Evolutionary conservation across 2,888 invertebrate species (phyloP).

Genomic region (Meiosimyza platycephala): DNA sequence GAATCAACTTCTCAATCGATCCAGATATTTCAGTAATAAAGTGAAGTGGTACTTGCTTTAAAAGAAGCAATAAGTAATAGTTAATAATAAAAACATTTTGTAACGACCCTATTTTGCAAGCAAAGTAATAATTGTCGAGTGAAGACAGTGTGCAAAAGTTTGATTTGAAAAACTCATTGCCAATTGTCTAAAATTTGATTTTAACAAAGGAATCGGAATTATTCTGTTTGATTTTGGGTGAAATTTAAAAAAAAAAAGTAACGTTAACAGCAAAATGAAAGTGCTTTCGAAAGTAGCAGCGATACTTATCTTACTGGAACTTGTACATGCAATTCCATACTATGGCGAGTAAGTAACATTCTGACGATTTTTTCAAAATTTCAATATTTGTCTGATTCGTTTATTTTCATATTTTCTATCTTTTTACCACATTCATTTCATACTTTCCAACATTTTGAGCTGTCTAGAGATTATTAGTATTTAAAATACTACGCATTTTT

Average conservation of each 20-base stretch:
- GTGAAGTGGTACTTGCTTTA: not conserved
- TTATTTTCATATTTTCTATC: too few relatives aligned
- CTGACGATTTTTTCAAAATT: too few relatives aligned
- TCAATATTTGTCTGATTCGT: too few relatives aligned
- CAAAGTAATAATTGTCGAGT: slow-evolving; percentile 26
- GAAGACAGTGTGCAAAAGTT: slow-evolving; percentile 27
- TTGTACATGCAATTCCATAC: slow-evolving; percentile 38
- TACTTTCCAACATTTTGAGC: too few relatives aligned
- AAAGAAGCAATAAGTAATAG: not conserved
- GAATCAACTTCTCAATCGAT: slow-evolving; percentile 22
- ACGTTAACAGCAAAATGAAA: too few relatives aligned
- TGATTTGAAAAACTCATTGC: slow-evolving; percentile 15
- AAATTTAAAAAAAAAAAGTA: not conserved
- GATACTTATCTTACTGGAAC: not conserved
- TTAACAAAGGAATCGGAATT: slow-evolving; percentile 9
- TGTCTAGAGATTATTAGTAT: too few relatives aligned
- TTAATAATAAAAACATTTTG: slow-evolving; percentile 34
- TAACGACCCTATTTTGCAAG: slow-evolving; percentile 44
- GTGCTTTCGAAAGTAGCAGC: too few relatives aligned
- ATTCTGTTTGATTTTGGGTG: not conserved
- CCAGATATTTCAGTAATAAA: not conserved
- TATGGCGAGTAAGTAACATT: slow-evolving; percentile 39
- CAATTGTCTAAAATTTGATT: slow-evolving; percentile 16
- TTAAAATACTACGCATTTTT: too few relatives aligned
- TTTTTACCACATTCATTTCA: too few relatives aligned